phyloP scores from a whole-genome alignment of 64 coral and sea anemone genomes.

The Montipora efflorescens region DNA sequence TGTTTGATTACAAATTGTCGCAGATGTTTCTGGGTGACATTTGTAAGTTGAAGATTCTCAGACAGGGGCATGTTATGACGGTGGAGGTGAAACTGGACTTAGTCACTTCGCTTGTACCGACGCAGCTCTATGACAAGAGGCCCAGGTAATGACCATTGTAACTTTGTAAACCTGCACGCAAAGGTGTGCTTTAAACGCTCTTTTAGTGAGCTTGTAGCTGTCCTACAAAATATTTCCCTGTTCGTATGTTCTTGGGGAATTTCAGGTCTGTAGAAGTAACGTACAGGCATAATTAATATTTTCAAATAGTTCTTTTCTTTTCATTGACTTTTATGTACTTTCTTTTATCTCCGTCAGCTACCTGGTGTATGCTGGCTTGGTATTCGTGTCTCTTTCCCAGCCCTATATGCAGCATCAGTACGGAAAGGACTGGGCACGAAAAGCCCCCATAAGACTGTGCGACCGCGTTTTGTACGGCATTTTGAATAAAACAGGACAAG shows the following conservation, averaged over 20 bases:
- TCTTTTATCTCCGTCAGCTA: slow-evolving; percentile 51
- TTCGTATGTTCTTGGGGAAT: no score
- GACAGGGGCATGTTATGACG: slow-evolving; percentile 76
- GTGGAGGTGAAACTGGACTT: slow-evolving; percentile 84
- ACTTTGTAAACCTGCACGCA: no score
- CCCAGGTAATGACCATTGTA: slow-evolving; percentile 61
- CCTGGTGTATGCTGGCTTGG: slow-evolving; percentile 86
- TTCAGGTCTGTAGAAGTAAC: no score
- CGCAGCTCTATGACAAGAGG: slow-evolving; percentile 92
- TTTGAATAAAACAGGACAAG: slow-evolving; percentile 86
- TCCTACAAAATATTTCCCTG: no score
- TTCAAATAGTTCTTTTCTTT: no score
- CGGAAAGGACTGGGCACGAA: slow-evolving; percentile 97
- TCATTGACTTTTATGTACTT: neutral
- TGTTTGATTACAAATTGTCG: slow-evolving; percentile 90
- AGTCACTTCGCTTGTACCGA: slow-evolving; percentile 84
- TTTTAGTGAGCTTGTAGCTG: no score
- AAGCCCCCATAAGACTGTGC: slow-evolving; percentile 94
- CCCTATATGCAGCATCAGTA: slow-evolving; percentile 98
- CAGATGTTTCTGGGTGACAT: slow-evolving; percentile 82
- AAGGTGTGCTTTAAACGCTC: no score
- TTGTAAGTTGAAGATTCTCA: slow-evolving; percentile 74
- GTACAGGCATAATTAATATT: no score
- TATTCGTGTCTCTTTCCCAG: slow-evolving; percentile 93
- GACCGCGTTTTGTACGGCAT: slow-evolving; percentile 88